Conservation (phyloP, 1,140 invertebrate species). For the Zaprionus camerounensis region DNA sequence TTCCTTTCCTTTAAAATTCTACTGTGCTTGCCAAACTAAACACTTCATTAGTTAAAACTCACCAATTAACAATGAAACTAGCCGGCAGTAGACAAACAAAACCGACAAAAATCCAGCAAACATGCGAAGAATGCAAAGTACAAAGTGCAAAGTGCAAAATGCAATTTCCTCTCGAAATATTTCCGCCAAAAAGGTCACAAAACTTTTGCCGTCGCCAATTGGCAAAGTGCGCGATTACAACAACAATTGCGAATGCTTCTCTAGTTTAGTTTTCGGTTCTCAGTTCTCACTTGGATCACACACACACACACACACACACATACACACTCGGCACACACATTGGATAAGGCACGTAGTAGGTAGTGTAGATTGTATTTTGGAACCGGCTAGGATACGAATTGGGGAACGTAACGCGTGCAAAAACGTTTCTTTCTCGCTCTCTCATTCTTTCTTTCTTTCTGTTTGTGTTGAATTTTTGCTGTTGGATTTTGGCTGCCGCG, state of each 20-base stretch:
- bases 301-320: conserved; percentile 9
- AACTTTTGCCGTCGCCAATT: conserved; percentile 55
- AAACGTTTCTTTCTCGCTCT: neutral
- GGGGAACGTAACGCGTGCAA: neutral
- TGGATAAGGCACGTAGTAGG: conserved; percentile 15
- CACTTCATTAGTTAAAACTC: conserved; percentile 13
- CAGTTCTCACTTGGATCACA: conserved; percentile 20
- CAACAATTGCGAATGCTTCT: conserved; percentile 6
- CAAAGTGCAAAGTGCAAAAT: conserved; percentile 46
- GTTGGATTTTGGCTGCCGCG: conserved; percentile 62
- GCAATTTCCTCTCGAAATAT: conserved; percentile 36
- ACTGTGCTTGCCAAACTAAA: neutral
- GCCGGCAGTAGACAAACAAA: neutral
- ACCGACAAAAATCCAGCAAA: conserved; percentile 2
- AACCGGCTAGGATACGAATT: conserved; percentile 27
- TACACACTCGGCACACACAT: conserved; percentile 10
- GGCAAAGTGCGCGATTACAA: conserved; percentile 30
- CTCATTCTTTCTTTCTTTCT: neutral
- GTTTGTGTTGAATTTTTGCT: conserved; percentile 6
- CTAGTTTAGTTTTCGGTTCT: conserved; percentile 15
- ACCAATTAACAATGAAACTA: neutral
- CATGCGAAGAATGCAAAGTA: conserved; percentile 16
- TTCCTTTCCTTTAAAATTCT: neutral
- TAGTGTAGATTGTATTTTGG: conserved; percentile 7
- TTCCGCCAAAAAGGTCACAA: conserved; percentile 50